A percentile compares a stretch with the other conserved stretches of the same genome.
Conservation (phyloP, 37 sponge, comb jelly and placozoan species). For the Theonella swinhoei region DNA sequence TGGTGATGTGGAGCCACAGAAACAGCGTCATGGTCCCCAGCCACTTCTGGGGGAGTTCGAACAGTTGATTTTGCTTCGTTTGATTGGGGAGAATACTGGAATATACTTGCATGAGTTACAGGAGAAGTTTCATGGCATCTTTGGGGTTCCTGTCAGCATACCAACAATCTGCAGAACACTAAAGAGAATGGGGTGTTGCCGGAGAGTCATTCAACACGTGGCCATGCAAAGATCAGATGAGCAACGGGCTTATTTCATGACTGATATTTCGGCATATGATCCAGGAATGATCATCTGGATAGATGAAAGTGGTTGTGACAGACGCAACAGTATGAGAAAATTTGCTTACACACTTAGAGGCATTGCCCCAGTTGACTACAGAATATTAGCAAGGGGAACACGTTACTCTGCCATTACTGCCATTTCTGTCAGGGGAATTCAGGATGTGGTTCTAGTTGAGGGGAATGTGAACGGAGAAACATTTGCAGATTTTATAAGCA, state of each 20-base stretch:
- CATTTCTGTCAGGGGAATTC: conserved; percentile 28
- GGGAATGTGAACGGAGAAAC: conserved; percentile 19
- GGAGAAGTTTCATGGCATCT: background rate
- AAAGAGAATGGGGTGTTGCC: conserved; percentile 21
- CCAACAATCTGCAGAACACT: conserved; percentile 25
- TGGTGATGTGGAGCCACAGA: conserved; percentile 28
- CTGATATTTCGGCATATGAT: conserved; percentile 29
- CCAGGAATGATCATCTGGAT: conserved; percentile 27
- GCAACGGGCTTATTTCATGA: conserved; percentile 11
- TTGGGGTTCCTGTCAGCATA: conserved; percentile 15
- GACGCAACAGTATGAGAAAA: conserved; percentile 24
- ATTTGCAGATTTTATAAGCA: conserved; percentile 10
- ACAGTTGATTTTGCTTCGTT: conserved; percentile 20
- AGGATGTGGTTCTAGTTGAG: conserved; percentile 6
- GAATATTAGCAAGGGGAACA: conserved; percentile 6
- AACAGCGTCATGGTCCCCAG: conserved; percentile 19
- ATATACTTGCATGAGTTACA: conserved; percentile 38
- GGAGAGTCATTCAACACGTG: conserved; percentile 10
- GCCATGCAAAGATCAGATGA: conserved; percentile 19
- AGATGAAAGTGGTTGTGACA: conserved; percentile 39
- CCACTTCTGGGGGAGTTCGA: conserved; percentile 32
- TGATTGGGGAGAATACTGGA: conserved; percentile 26
- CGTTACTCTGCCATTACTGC: conserved; percentile 17
- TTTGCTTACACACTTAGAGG: conserved; percentile 13
- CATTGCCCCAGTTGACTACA: conserved; percentile 12